Conservation (phyloP, 2,113 vertebrate species). For the Corynorhinus townsendii region DNA sequence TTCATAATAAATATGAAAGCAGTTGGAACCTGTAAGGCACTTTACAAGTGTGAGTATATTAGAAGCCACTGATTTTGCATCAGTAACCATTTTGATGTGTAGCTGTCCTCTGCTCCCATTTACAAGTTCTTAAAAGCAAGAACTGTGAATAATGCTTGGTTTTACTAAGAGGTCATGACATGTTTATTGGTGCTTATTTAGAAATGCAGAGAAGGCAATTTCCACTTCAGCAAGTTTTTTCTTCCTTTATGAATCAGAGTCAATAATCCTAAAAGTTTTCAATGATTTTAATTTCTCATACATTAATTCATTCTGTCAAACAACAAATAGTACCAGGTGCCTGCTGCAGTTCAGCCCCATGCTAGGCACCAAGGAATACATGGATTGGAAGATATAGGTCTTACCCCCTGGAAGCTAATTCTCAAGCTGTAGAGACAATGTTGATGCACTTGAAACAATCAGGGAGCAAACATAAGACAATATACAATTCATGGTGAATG, state of each 20-base stretch:
- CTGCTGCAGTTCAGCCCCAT: background rate
- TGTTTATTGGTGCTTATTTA: background rate
- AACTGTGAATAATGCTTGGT: background rate
- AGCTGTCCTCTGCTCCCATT: background rate
- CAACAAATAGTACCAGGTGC: background rate
- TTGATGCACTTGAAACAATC: background rate
- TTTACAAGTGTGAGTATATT: background rate
- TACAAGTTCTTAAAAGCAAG: background rate
- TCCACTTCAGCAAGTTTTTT: background rate
- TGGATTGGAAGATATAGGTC: background rate
- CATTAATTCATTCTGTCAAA: background rate
- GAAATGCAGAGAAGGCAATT: constrained; percentile 1
- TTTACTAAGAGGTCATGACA: background rate
- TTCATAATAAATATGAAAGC: background rate
- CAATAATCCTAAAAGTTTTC: background rate
- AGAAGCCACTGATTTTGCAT: background rate
- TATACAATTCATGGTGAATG: background rate
- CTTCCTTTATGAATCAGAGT: constrained; percentile 2
- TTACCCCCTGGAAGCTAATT: background rate
- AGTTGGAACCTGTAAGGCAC: background rate
- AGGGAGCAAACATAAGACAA: background rate
- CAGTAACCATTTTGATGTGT: background rate
- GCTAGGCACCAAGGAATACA: background rate
- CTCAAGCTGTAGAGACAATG: background rate
- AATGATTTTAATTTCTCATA: background rate